Base-by-base conservation (phyloP, 1,140 invertebrate species). In the Stratiolaelaps scimitus region DNA sequence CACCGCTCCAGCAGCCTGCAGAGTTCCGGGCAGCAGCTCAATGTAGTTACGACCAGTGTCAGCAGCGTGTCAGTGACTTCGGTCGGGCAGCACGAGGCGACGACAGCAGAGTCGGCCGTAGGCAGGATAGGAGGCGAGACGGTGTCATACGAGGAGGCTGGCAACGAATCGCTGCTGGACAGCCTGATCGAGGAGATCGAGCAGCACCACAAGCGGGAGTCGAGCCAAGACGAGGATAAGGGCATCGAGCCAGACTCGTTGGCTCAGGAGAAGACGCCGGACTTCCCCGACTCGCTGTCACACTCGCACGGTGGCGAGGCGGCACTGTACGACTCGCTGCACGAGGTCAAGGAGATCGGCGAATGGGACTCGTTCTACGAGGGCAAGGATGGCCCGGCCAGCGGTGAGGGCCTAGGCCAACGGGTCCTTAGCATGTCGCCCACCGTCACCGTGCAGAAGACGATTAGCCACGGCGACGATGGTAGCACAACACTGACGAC, bases 221-320 rank as follows among this genome's bases (percentile, higher is more conserved):
- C 23, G 17, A 26, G 34, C 53, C 53, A 29, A 26, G 53, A 60
- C 23, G 53, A 60, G 53, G 53, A 60, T 34, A 60, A 60, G 34
- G 53, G 53, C 23, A 60, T 60, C 53, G 53, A 60, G 53, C 53
- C 53, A 23, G 53, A 60, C 20, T 60, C 53, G n/a, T 34, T 60
- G 26, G 53, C 26, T 5, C 53, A 60, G 53, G 53, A 20, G 23
- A 15, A 34, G 20, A 60, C 53, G 2, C 53, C 53, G 1, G 53
- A 60, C 10, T 60, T 60, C 26, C 43, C 73, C 73, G 67, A 75
- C 75, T 69, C 76, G 76, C 65, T 76, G 76, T 29, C 74, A 72
- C 23, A 76, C 70, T 67, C 75, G 67, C 68, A 75, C 75, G 2
- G 74, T 72, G 2, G 74, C 72, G 48, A 60, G 23, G 53, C 53